Conservation (phyloP, 2,888 invertebrate genomes). For the Oxyscelio sp. region DNA sequence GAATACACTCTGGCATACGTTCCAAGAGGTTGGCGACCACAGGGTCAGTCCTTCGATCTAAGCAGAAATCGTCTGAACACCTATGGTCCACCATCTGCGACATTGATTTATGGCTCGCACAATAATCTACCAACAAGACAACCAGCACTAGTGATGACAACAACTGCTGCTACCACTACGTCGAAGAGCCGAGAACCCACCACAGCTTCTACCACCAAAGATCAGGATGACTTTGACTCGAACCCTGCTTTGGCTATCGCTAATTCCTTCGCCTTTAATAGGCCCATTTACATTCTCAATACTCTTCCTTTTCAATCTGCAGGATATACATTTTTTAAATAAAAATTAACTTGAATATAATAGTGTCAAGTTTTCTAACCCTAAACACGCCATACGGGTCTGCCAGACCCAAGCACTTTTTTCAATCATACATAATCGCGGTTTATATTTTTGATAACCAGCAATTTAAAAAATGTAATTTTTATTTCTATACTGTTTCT, state of each 20-base stretch:
- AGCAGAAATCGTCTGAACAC: constrained; percentile 78
- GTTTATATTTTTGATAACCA: too few relatives aligned
- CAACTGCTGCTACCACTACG: constrained; percentile 79
- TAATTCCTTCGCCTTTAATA: constrained; percentile 87
- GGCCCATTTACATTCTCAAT: constrained; percentile 86
- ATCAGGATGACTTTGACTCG: constrained; percentile 81
- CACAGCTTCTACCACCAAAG: constrained; percentile 67
- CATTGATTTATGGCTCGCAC: constrained; percentile 63
- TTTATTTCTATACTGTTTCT: too few relatives aligned
- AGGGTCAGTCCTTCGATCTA: constrained; percentile 83
- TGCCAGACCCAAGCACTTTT: too few relatives aligned
- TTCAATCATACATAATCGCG: too few relatives aligned
- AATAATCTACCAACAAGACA: constrained; percentile 59
- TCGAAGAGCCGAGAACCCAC: constrained; percentile 82
- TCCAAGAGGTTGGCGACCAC: constrained; percentile 86
- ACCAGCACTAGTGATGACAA: constrained; percentile 52
- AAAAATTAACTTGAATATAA: constrained; percentile 33
- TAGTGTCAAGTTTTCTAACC: too few relatives aligned
- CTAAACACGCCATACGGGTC: too few relatives aligned
- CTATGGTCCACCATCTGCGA: constrained; percentile 78
- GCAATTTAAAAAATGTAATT: too few relatives aligned
- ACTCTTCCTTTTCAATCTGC: constrained; percentile 81
- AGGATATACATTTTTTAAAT: constrained; percentile 71
- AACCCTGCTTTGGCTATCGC: constrained; percentile 86
- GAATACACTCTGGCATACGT: constrained; percentile 76